phyloP scores from a whole-genome alignment of 2,888 invertebrate genomes.

The Nasonovia ribisnigri region DNA sequence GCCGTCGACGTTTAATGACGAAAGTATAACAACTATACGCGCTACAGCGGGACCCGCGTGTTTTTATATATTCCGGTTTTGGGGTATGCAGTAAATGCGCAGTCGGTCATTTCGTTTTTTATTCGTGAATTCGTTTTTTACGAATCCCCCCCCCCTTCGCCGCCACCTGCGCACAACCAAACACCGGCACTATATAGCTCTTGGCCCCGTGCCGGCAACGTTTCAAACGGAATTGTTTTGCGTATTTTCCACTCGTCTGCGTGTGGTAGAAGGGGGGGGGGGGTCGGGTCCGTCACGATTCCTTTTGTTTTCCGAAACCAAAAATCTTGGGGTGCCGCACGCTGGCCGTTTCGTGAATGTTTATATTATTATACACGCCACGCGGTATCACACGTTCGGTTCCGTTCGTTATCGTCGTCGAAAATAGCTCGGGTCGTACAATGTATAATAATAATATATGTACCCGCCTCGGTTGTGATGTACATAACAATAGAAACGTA shows the following conservation, averaged over 20 bases:
- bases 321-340: background rate
- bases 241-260: background rate
- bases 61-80: background rate
- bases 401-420: background rate
- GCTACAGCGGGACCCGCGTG: background rate
- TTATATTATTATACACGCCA: background rate
- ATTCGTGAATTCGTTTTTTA: conserved; percentile 3
- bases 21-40: background rate
- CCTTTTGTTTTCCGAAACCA: conserved; percentile 24
- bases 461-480: background rate
- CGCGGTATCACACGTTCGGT: background rate
- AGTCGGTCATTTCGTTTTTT: conserved; percentile 4
- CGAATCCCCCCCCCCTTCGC: background rate
- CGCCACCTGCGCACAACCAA: background rate
- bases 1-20: conserved; percentile 27
- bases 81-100: background rate
- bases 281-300: conserved; percentile 6
- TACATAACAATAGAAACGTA: background rate
- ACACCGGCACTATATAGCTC: background rate
- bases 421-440: background rate
- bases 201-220: background rate
- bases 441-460: background rate
- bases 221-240: conserved; percentile 3
- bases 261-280: background rate
- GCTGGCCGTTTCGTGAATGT: background rate